These are phyloP conservation scores for Poeciliopsis prolifica DNA, from an alignment of 2,113 vertebrate genomes.

Conservation along the genomic window DNA sequence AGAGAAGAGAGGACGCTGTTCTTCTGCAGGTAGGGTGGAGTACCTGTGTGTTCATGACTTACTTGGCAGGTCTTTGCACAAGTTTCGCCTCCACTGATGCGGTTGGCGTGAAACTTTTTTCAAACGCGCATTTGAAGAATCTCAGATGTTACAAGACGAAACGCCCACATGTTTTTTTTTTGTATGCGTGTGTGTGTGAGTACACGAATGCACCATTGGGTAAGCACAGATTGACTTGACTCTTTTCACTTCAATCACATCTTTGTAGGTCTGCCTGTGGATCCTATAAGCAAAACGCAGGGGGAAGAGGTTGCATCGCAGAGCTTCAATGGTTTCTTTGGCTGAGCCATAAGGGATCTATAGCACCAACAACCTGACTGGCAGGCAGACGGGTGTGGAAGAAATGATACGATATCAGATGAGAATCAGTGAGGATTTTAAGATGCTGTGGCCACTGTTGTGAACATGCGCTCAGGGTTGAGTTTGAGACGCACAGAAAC, in stretches of 20 bases:
- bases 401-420: constrained; percentile 62
- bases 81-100: constrained; percentile 74
- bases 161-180: constrained; percentile 70
- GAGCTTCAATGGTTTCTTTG: constrained; percentile 62
- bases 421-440: constrained; percentile 60
- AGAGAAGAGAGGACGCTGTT: constrained; percentile 55
- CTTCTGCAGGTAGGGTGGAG: constrained; percentile 55
- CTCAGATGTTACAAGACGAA: constrained; percentile 74
- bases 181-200: constrained; percentile 57
- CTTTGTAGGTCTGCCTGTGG: constrained; percentile 75
- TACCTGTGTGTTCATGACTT: constrained; percentile 49
- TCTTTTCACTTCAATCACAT: constrained; percentile 71
- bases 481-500: constrained; percentile 20
- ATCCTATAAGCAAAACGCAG: constrained; percentile 71
- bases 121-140: constrained; percentile 76
- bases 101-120: constrained; percentile 77
- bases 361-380: constrained; percentile 63
- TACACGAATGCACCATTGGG: constrained; percentile 51
- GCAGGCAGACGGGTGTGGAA: constrained; percentile 64
- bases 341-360: constrained; percentile 68
- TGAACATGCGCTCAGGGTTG: constrained; percentile 19
- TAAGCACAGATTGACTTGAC: constrained; percentile 73
- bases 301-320: constrained; percentile 64
- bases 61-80: constrained; percentile 74
- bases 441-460: constrained; percentile 52